phyloP scores from a whole-genome alignment of 2,888 invertebrate species.

The Drosophila cracens region DNA sequence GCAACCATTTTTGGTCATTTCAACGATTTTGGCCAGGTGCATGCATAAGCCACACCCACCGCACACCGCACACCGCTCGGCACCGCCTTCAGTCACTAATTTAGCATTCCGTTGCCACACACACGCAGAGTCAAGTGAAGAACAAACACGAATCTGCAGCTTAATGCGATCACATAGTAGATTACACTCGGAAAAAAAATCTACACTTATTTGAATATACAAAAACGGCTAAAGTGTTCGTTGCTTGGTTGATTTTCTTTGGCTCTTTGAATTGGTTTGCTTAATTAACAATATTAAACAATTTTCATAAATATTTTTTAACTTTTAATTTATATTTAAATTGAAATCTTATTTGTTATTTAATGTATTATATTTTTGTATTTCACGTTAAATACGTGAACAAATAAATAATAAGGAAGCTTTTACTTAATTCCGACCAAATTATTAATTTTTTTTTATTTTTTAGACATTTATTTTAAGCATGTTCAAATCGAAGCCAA shows the following conservation, averaged over 20 bases:
- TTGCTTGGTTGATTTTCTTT: background rate
- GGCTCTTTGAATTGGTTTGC: background rate
- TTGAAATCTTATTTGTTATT: background rate
- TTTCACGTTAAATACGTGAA: background rate
- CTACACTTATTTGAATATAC: background rate
- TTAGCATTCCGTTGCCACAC: conserved; percentile 66
- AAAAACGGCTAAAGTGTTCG: background rate
- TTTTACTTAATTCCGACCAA: background rate
- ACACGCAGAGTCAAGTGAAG: conserved; percentile 40
- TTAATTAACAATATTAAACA: background rate
- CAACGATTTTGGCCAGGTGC: conserved; percentile 31
- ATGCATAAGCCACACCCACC: background rate
- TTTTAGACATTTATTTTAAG: background rate
- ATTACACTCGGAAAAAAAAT: conserved; percentile 28
- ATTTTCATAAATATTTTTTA: background rate
- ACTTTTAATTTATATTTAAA: background rate
- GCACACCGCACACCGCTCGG: background rate
- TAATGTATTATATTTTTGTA: background rate
- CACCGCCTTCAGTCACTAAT: conserved; percentile 48
- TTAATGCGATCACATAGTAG: conserved; percentile 55
- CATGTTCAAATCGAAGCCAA: background rate
- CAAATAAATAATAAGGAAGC: background rate
- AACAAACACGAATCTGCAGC: conserved; percentile 57
- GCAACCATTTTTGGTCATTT: conserved; percentile 42
- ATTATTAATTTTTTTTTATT: background rate